phyloP scores from a whole-genome alignment of 2,888 invertebrate species.

The Exocentrus adspersus region DNA sequence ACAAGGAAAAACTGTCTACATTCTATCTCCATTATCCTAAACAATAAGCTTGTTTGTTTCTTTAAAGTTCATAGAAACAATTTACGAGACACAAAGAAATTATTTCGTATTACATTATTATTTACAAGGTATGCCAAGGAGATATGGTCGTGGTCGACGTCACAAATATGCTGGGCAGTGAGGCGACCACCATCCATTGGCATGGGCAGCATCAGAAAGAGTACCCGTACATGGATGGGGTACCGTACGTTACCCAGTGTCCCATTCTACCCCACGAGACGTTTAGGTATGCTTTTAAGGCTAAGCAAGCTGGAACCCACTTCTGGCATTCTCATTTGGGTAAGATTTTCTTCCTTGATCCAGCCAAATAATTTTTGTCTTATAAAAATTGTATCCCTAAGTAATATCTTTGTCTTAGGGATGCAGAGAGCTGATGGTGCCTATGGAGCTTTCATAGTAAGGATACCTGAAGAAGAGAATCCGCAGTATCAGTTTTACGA shows the following conservation, averaged over 20 bases:
- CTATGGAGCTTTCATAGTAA: conserved; percentile 81
- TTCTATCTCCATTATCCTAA: no score
- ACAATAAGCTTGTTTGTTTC: no score
- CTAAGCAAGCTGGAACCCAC: conserved; percentile 81
- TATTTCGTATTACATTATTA: background rate
- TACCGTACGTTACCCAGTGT: conserved; percentile 86
- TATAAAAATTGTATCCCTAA: no score
- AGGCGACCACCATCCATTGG: conserved; percentile 91
- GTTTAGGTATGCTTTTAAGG: conserved; percentile 80
- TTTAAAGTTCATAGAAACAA: no score
- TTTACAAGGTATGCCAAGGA: conserved; percentile 79
- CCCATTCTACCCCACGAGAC: conserved; percentile 80
- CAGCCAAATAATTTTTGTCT: no score
- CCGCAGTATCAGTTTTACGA: conserved; percentile 78
- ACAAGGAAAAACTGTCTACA: background rate
- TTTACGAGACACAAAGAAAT: no score
- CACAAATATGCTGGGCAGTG: conserved; percentile 79
- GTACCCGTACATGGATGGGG: conserved; percentile 90
- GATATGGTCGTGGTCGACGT: conserved; percentile 87
- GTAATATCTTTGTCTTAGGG: no score
- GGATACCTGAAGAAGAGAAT: conserved; percentile 72
- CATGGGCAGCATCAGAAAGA: conserved; percentile 86
- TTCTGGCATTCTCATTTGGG: conserved; percentile 85
- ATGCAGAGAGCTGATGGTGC: conserved; percentile 89
- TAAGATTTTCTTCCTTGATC: conserved; percentile 50